These are phyloP conservation scores for Pogonomyrmex californicus DNA, from an alignment of 1,140 invertebrate genomes.

Conservation along the genomic window DNA sequence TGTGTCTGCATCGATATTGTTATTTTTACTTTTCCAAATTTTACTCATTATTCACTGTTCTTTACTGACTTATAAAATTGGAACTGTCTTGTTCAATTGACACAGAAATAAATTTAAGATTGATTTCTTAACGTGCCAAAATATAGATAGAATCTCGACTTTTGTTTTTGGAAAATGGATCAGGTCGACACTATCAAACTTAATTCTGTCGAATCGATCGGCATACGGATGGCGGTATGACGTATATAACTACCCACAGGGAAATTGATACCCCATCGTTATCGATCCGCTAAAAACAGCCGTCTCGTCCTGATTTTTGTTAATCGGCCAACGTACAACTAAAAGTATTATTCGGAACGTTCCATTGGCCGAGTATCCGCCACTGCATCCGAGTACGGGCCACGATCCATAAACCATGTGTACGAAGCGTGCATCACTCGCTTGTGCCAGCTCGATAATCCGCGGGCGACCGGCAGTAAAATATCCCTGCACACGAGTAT, in stretches of 20 bases:
- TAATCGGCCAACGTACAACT: slow-evolving; percentile 78
- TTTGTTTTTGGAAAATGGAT: slow-evolving; percentile 33
- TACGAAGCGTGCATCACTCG: slow-evolving; percentile 75
- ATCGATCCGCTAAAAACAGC: slow-evolving; percentile 11
- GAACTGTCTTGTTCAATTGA: background rate
- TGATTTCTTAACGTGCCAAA: background rate
- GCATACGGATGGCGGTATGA: background rate
- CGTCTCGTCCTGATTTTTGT: slow-evolving; percentile 61
- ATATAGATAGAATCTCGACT: background rate
- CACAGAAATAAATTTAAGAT: background rate
- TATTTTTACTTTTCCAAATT: background rate
- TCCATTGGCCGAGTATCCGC: slow-evolving; percentile 85
- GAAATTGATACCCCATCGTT: background rate
- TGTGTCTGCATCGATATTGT: too few relatives aligned
- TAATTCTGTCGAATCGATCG: background rate
- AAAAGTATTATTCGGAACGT: slow-evolving; percentile 85
- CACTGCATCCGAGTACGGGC: slow-evolving; percentile 77
- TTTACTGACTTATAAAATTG: background rate
- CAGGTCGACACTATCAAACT: background rate
- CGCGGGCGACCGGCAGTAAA: slow-evolving; percentile 59
- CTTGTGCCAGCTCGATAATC: slow-evolving; percentile 73
- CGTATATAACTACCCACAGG: background rate
- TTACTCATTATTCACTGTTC: background rate
- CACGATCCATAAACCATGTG: slow-evolving; percentile 82
- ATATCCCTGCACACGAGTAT: slow-evolving; percentile 6